These are phyloP conservation scores for Gerris lacustris DNA, from an alignment of 2,888 invertebrate genomes.

Conservation along the genomic window DNA sequence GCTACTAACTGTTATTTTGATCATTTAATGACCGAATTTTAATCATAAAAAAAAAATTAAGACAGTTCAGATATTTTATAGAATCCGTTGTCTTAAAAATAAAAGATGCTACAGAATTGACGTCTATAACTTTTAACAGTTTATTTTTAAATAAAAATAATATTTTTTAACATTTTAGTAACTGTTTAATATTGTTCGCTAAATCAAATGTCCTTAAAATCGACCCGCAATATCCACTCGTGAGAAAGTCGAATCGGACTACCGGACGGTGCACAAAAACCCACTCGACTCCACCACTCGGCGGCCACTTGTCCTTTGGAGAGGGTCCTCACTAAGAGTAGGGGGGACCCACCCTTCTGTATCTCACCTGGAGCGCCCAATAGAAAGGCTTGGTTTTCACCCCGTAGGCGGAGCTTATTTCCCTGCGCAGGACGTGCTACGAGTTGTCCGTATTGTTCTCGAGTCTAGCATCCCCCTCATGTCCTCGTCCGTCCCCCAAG, in stretches of 20 bases:
- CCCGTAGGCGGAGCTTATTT: not conserved
- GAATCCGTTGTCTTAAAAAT: no score
- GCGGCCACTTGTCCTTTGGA: slow-evolving; percentile 1
- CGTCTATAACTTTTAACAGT: no score
- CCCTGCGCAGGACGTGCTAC: slow-evolving; percentile 1
- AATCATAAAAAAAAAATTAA: no score
- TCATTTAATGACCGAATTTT: no score
- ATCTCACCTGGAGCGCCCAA: not conserved
- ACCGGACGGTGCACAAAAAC: not conserved
- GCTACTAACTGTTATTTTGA: no score
- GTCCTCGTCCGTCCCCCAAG: not conserved
- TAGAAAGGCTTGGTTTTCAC: not conserved
- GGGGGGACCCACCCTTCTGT: not conserved
- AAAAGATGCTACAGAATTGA: no score
- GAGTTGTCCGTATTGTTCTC: not conserved
- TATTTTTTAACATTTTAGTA: no score
- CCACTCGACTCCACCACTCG: not conserved
- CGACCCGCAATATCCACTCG: not conserved
- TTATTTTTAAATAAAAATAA: no score
- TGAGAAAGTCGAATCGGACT: not conserved
- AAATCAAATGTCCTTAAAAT: no score
- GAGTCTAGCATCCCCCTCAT: not conserved
- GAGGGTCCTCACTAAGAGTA: not conserved
- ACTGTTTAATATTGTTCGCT: no score
- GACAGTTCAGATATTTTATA: no score